phyloP scores from a whole-genome alignment of 2,797 vertebrate genomes.

The Crypturellus tataupa region DNA sequence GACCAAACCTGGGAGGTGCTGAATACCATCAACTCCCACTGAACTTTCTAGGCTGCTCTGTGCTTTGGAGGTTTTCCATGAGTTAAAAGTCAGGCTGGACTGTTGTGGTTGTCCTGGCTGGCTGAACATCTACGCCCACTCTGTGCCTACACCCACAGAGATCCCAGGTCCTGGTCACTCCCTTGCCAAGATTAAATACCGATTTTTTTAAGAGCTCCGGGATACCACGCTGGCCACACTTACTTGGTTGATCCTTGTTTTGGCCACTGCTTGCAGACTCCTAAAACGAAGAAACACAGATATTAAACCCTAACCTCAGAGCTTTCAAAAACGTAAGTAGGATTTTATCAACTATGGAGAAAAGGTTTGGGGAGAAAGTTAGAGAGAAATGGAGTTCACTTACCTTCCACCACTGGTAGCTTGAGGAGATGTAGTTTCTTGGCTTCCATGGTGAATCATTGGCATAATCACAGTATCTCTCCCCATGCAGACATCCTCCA shows the following conservation, averaged over 20 bases:
- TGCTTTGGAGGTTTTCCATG: background rate
- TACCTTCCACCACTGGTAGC: background rate
- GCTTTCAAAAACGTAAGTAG: background rate
- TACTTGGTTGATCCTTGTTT: background rate
- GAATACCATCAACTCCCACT: background rate
- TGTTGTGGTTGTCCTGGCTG: background rate
- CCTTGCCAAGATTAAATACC: background rate
- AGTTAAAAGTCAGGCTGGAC: background rate
- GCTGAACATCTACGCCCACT: background rate
- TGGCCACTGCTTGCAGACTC: background rate
- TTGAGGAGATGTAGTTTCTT: background rate
- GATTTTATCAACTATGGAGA: background rate
- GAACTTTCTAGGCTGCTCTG: constrained; percentile 10
- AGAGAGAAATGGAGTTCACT: background rate
- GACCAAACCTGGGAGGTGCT: background rate
- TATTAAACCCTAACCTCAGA: background rate
- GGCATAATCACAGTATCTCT: background rate
- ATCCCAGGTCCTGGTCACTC: background rate
- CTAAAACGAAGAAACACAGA: background rate
- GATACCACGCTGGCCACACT: background rate
- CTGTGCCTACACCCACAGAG: background rate
- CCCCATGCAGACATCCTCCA: background rate
- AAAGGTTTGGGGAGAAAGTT: background rate
- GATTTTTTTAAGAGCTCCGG: background rate
- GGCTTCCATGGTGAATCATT: background rate